Conservation (phyloP, 1,140 invertebrate genomes). For the Cotesia chilonis region DNA sequence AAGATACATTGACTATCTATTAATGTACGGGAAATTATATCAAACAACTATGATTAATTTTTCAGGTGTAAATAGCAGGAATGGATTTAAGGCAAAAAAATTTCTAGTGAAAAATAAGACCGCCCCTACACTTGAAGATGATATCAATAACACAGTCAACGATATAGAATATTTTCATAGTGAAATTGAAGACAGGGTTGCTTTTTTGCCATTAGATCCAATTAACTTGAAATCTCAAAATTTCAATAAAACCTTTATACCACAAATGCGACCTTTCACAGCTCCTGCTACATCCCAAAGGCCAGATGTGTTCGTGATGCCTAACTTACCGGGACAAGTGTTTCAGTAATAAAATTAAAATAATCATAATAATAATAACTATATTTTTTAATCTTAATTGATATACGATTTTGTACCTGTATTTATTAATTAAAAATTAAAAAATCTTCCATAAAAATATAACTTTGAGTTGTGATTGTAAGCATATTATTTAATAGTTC, state of each 20-base stretch:
- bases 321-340: slow-evolving; percentile 53
- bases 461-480: too few relatives aligned
- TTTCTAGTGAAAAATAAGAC: slow-evolving; percentile 50
- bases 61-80: slow-evolving; percentile 28
- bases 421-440: background rate
- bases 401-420: slow-evolving; percentile 7
- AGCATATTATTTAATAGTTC: too few relatives aligned
- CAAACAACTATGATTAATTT: background rate
- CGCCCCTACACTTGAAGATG: slow-evolving; percentile 43
- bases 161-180: slow-evolving; percentile 28
- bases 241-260: slow-evolving; percentile 23
- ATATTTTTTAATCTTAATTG: slow-evolving; percentile 8
- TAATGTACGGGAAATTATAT: background rate
- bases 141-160: slow-evolving; percentile 27
- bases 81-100: slow-evolving; percentile 36
- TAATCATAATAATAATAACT: slow-evolving; percentile 7
- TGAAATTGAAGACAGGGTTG: slow-evolving; percentile 28
- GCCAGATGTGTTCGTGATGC: slow-evolving; percentile 35
- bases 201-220: slow-evolving; percentile 42
- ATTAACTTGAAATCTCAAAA: slow-evolving; percentile 28
- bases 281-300: slow-evolving; percentile 45
- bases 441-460: background rate
- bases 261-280: slow-evolving; percentile 46
- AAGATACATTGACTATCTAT: background rate
- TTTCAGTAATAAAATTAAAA: slow-evolving; percentile 34